Percentiles rank a stretch among this genome's conserved stretches.
These are phyloP conservation scores for Aleiodes alternator DNA, from an alignment of 2,888 invertebrate genomes.

Conservation along the genomic window DNA sequence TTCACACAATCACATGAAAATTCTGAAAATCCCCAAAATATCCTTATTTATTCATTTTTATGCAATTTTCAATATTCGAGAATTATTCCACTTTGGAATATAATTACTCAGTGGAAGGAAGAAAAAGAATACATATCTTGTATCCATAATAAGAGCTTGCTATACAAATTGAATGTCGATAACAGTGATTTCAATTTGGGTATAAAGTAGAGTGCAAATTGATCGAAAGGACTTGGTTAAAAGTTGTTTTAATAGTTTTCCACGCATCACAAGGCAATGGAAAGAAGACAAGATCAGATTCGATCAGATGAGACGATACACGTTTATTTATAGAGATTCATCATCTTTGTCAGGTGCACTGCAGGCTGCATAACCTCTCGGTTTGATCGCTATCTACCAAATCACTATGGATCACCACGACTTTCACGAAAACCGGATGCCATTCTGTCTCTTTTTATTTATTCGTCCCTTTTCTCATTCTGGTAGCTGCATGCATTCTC, in stretches of 20 bases:
- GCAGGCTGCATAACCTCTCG: slow-evolving; percentile 33
- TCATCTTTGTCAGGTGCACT: slow-evolving; percentile 62
- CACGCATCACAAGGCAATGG: slow-evolving; percentile 17
- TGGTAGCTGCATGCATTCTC: slow-evolving; percentile 37
- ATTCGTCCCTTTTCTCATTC: slow-evolving; percentile 16
- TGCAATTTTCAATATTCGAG: too few species aligned
- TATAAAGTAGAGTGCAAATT: slow-evolving; percentile 23
- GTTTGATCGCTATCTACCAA: slow-evolving; percentile 70
- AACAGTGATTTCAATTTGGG: slow-evolving; percentile 9
- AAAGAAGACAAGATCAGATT: slow-evolving; percentile 33
- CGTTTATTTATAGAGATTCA: slow-evolving; percentile 15
- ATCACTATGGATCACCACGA: slow-evolving; percentile 70
- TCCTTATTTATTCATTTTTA: too few species aligned
- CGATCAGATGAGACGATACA: slow-evolving; percentile 36
- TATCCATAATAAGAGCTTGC: slow-evolving; percentile 4
- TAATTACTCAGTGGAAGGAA: not conserved
- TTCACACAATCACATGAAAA: too few species aligned
- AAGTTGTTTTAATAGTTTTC: slow-evolving; percentile 26
- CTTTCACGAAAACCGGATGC: slow-evolving; percentile 61
- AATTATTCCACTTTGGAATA: too few species aligned
- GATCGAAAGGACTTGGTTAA: slow-evolving; percentile 11
- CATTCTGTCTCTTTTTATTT: slow-evolving; percentile 37
- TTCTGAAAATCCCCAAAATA: too few species aligned
- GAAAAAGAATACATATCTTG: not conserved
- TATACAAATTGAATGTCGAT: slow-evolving; percentile 28